Percentiles rank a stretch among this genome's conserved stretches.
phyloP scores from a whole-genome alignment of 30 jellyfish, hydroid and myxozoan species.

The Catostylus mosaicus region DNA sequence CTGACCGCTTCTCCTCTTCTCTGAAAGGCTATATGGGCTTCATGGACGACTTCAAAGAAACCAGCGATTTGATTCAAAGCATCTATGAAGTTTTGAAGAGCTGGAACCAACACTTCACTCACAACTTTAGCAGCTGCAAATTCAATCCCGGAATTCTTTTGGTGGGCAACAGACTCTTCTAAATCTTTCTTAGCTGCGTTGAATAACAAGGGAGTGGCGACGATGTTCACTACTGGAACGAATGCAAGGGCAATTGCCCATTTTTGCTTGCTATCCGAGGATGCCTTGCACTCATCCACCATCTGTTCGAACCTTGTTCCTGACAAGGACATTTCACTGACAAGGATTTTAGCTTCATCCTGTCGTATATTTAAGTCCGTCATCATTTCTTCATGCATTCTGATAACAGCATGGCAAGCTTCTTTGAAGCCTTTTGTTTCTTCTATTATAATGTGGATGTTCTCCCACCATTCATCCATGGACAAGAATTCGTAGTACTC shows the following conservation, averaged over 20 bases:
- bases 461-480: conserved; percentile 63
- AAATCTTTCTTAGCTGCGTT: neutral
- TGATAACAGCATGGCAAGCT: conserved; percentile 45
- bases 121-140: conserved; percentile 7
- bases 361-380: conserved; percentile 23
- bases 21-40: neutral
- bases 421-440: conserved; percentile 26
- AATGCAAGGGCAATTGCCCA: conserved; percentile 24
- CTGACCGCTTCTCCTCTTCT: conserved; percentile 17
- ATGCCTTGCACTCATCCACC: neutral
- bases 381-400: conserved; percentile 40
- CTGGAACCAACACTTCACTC: conserved; percentile 32
- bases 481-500: conserved; percentile 30
- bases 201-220: conserved; percentile 12
- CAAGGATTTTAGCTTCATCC: conserved; percentile 28
- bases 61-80: conserved; percentile 25
- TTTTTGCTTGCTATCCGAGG: neutral
- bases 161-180: neutral
- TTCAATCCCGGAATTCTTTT: neutral
- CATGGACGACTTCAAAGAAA: conserved; percentile 9
- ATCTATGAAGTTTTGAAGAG: conserved; percentile 15
- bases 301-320: neutral
- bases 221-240: conserved; percentile 11
- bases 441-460: conserved; percentile 25
- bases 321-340: neutral